These are phyloP conservation scores for Anhinga rufa DNA, from an alignment of 2,113 vertebrate genomes.

Conservation along the genomic window DNA sequence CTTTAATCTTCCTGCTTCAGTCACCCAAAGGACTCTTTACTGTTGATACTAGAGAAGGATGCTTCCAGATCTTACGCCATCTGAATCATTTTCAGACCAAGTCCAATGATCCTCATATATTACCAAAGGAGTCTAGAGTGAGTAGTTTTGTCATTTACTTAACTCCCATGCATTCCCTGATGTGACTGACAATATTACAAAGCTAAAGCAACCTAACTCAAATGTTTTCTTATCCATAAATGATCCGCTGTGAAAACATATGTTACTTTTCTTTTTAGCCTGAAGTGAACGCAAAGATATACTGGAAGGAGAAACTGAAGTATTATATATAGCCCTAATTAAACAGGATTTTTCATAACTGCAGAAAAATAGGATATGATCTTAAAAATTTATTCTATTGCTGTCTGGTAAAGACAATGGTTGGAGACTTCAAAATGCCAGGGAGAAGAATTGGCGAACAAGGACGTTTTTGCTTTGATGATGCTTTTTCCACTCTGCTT, in stretches of 20 bases:
- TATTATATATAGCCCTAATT: neutral
- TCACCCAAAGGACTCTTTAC: neutral
- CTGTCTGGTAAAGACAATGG: neutral
- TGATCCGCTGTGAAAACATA: neutral
- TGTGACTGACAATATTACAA: neutral
- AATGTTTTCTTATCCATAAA: neutral
- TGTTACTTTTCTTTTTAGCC: neutral
- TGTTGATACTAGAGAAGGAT: neutral
- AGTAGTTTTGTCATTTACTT: neutral
- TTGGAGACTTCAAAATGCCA: neutral
- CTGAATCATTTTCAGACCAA: neutral
- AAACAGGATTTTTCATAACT: neutral
- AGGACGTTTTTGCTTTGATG: neutral
- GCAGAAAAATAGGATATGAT: neutral
- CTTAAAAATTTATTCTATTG: neutral
- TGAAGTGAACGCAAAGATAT: neutral
- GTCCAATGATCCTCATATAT: neutral
- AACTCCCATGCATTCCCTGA: neutral
- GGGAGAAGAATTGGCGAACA: neutral
- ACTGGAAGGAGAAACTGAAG: neutral
- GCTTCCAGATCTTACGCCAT: neutral
- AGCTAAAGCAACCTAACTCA: neutral
- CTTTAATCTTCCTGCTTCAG: neutral
- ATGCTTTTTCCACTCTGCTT: neutral
- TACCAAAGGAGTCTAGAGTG: neutral